These are phyloP conservation scores for Phasianus colchicus DNA, from an alignment of 2,113 vertebrate species.

Conservation along the genomic window DNA sequence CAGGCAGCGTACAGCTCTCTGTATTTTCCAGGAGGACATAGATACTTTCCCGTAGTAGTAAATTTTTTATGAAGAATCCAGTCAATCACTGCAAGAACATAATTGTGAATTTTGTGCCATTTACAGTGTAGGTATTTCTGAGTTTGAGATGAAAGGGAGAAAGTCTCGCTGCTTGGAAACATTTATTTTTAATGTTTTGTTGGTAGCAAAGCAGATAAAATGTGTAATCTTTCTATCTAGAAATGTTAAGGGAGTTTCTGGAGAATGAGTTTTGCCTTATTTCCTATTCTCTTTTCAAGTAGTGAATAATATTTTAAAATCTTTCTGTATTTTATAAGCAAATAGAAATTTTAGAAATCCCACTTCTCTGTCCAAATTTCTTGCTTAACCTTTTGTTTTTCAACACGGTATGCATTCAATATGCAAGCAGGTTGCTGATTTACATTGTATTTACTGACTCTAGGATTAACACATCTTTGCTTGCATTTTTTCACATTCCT, in stretches of 20 bases:
- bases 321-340: not conserved
- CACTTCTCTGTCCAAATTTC: not conserved
- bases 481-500: not conserved
- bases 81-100: slow-evolving; percentile 10
- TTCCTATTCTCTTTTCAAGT: not conserved
- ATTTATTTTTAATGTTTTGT: slow-evolving; percentile 42
- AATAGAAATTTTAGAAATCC: not conserved
- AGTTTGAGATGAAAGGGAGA: not conserved
- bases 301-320: not conserved
- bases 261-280: not conserved
- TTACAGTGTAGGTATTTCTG: slow-evolving; percentile 5
- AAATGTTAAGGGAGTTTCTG: not conserved
- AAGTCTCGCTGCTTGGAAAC: not conserved
- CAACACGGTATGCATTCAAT: not conserved
- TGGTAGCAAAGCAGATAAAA: not conserved
- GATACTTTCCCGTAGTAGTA: not conserved
- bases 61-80: slow-evolving; percentile 41
- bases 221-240: not conserved
- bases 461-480: not conserved
- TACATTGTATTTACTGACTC: not conserved
- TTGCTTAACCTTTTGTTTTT: not conserved
- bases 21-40: not conserved
- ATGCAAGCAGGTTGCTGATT: not conserved
- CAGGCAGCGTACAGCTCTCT: not conserved
- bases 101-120: slow-evolving; percentile 22